Base-by-base conservation (phyloP, 23 tunicate genomes). In the Clavelina lepadiformis region DNA sequence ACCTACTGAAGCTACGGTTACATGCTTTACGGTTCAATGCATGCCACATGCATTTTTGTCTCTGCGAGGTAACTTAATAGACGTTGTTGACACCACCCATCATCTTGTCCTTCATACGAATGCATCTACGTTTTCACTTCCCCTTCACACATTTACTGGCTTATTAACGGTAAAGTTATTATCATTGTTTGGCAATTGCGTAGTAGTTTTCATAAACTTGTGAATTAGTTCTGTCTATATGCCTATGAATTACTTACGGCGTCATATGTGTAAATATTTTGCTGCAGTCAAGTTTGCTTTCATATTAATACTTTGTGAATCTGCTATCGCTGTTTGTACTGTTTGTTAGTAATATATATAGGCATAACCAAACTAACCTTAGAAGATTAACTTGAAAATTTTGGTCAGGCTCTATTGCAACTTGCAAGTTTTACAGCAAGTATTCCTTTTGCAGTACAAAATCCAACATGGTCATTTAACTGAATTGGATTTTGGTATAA, bases 41-140 rank as follows among this genome's bases (percentile, higher is more conserved):
- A n/a, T 15, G n/a, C 22, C 62, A 1, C 27, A 56, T 22, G 74
- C 82, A 19, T 46, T 61, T 23, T 47, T 55, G 8, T 23, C 67
- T 8, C 33, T 66, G 46, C 46, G 57, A 22, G 57, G 11, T 22
- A 44, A 46, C 46, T 46, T 46, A 26, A 20, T 66, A 7, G 72
- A 66, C 19, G 56, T 26, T 3, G 46, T 66, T 3, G 35, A 66
- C 34, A 26, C 71, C 41, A 55, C 34, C 13, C 76, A 75, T 56
- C 75, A 89, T 31, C 50, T 81, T 2, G 28, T 75, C 3, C 76
- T 89, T 1, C 79, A 89, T 47, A 89, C 97, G 11, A 89, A 89
- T 51, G 89, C 79, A 11, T 89, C 97, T 33, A 63, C 72, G 23
- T 89, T 89, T 68, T 58, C 82, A 38, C 49, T 89, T 49, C 89